Evolutionary conservation across 2,797 vertebrate species (phyloP), one percentile per base, ranked within the genome.

Genomic region (Pseudomugil tenellus): DNA sequence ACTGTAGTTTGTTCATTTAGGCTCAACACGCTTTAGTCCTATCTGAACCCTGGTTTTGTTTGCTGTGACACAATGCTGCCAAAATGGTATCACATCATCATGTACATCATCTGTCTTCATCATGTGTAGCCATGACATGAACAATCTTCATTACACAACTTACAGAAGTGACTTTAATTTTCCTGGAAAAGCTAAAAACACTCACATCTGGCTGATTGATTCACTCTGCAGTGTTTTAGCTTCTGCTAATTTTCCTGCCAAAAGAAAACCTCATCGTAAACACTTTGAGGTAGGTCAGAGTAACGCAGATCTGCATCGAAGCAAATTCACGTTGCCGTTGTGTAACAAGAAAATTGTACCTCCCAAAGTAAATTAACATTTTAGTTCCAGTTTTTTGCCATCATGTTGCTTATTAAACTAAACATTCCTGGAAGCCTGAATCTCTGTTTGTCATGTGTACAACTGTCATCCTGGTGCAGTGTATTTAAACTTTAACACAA

Each of bases 121-220:
- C n/a, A n/a, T 2, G 35, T 6, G 9, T 11, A 10, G 3, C 11
- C n/a, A 48, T 21, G 19, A 48, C 23, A 48, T n/a, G n/a, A 48
- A 21, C 21, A 48, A 11, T 48, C 46, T 48, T 23, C 21, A 11
- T 21, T 10, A 25, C 49, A 26, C 49, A 51, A 7, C 12, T 14
- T 6, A 1, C 25, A 25, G n/a, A 21, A 13, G 17, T 7, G 17
- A 23, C 21, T 23, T 19, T 6, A 43, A 41, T 59, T 32, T 60
- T 32, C 57, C 16, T 3, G n/a, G 58, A 25, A 76, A 63, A 63
- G 16, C 16, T 19, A 60, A 55, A 48, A 43, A 28, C 3, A 31
- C 2, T 31, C 14, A 37, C 64, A 72, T 72, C 65, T 57, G 31
- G 11, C 23, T 32, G 23, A 2, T 19, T 65, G 52, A 58, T 54